Evolutionary conservation across 2,888 invertebrate genomes (phyloP), one percentile per base, ranked within the genome.

Genomic region (Adineta ricciae): DNA sequence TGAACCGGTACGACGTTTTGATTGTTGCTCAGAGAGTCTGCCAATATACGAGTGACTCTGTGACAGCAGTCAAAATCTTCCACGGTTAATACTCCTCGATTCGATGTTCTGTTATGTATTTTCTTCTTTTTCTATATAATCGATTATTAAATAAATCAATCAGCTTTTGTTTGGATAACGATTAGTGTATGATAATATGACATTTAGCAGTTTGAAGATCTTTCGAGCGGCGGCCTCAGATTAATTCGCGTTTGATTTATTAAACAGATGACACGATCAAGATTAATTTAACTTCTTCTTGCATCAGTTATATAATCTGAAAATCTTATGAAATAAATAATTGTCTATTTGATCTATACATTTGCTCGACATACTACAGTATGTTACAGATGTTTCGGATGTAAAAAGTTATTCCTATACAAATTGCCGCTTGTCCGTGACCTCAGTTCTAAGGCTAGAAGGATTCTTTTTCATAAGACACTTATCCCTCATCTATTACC

Each of bases 1-100:
- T 19, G 32, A 64, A 24, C 24, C 78, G 78, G 38, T 14, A 16
- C 27, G 24, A 78, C 3, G 38, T 78, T 78, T 78, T 78, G 78
- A 78, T 78, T 78, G 78, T 78, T 78, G 78, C 78, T 78, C 78
- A 78, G 78, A 78, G 78, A 78, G 78, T 78, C 78, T 78, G 38
- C 11, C 21, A 24, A 41, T 8, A 78, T 0, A n/a, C 16, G 2
- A 78, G 38, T 78, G 78, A 78, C 78, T 78, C 78, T 78, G n/a
- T 78, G 78, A 78, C 78, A 78, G 41, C n/a, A 8, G n/a, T 78
- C 78, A 78, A 78, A 78, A 41, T n/a, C 24, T 78, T 41, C 24
- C 9, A 78, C 41, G 41, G 78, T n/a, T 78, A 19, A 41, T 24
- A 41, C n/a, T 24, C 78, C 3, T 41, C 78, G 78, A 41, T 7